Evolutionary conservation across 2,888 invertebrate genomes (phyloP).

Genomic region (Cheilosia scutellata): DNA sequence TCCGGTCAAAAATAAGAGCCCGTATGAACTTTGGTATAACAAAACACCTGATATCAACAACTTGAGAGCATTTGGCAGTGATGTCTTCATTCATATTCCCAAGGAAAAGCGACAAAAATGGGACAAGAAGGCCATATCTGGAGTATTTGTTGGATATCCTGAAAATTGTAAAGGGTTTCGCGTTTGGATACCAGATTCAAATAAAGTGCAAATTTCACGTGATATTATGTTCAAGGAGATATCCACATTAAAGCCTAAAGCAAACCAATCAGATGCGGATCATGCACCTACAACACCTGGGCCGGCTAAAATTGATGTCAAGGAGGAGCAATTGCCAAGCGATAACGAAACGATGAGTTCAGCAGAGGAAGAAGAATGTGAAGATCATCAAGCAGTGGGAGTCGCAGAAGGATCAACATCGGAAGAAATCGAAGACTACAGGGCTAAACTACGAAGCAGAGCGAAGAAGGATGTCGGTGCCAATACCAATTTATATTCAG

Average conservation of each 20-base stretch:
- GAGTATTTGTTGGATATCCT: constrained; percentile 19
- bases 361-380: constrained; percentile 2
- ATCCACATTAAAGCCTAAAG: background rate
- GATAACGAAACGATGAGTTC: background rate
- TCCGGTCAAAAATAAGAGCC: background rate
- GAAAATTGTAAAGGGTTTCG: background rate
- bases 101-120: constrained; percentile 13
- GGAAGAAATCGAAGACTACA: no score
- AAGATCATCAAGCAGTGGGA: background rate
- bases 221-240: background rate
- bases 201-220: background rate
- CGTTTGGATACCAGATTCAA: background rate
- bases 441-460: no score
- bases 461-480: no score
- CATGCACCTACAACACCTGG: background rate
- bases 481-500: no score
- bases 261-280: background rate
- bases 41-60: background rate
- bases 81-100: background rate
- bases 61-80: background rate
- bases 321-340: background rate
- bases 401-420: no score
- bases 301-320: background rate
- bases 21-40: background rate
- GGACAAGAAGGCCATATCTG: background rate